Conservation (phyloP, 1,140 invertebrate genomes). For the Archivesica marissinica region DNA sequence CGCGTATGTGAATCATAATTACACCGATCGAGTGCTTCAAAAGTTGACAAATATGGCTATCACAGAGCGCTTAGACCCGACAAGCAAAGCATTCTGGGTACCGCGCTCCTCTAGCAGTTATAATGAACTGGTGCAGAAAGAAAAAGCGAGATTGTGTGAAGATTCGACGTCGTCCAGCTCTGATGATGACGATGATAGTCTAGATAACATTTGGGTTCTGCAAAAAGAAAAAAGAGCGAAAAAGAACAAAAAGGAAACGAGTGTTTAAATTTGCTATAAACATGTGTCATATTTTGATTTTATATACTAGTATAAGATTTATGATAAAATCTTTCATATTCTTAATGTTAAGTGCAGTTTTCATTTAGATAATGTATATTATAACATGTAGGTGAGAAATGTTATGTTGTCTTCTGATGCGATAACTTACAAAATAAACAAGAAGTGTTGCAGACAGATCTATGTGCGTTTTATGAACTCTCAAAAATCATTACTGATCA, state of each 20-base stretch:
- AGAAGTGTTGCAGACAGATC: neutral
- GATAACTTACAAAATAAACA: neutral
- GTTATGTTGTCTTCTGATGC: neutral
- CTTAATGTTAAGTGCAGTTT: neutral
- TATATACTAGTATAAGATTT: neutral
- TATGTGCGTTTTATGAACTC: neutral
- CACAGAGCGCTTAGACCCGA: constrained; percentile 71
- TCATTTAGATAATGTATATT: neutral
- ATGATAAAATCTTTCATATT: neutral
- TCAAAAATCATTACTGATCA: neutral
- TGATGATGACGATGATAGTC: constrained; percentile 71
- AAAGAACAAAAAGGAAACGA: constrained; percentile 80
- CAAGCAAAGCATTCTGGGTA: constrained; percentile 75
- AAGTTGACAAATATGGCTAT: constrained; percentile 74
- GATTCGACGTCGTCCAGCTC: constrained; percentile 71
- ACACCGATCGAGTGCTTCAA: constrained; percentile 76
- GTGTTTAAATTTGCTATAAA: constrained; percentile 72
- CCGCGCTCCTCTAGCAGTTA: constrained; percentile 77
- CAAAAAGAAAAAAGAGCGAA: constrained; percentile 72
- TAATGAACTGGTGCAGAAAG: constrained; percentile 71
- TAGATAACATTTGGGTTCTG: constrained; percentile 79
- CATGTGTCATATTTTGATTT: constrained; percentile 8
- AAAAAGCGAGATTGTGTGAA: constrained; percentile 71
- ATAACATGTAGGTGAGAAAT: neutral
- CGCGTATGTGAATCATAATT: constrained; percentile 81